Evolutionary conservation across 2,113 vertebrate genomes (phyloP).

Genomic region (Lynx canadensis): DNA sequence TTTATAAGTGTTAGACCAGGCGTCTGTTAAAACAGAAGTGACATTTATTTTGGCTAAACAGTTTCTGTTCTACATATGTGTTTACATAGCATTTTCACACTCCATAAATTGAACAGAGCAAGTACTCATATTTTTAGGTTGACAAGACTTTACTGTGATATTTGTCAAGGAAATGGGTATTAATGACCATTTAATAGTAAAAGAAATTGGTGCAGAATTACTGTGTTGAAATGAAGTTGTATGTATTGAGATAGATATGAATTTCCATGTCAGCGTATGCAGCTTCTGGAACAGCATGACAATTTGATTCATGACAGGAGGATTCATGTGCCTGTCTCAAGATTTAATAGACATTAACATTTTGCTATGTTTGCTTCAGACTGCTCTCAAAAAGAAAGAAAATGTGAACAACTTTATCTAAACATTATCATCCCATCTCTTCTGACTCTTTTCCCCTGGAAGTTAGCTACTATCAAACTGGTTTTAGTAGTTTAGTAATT

Average conservation of each 20-base stretch:
- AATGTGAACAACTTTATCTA: neutral
- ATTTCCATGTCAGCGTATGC: neutral
- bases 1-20: slow-evolving; percentile 75
- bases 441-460: neutral
- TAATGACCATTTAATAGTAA: slow-evolving; percentile 33
- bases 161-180: slow-evolving; percentile 51
- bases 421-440: neutral
- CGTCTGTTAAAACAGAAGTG: slow-evolving; percentile 78
- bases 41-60: slow-evolving; percentile 78
- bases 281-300: neutral
- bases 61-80: slow-evolving; percentile 74
- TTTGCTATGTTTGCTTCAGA: slow-evolving; percentile 34
- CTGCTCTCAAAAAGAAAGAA: neutral
- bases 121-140: slow-evolving; percentile 50
- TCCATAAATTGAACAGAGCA: slow-evolving; percentile 61
- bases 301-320: slow-evolving; percentile 22
- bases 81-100: slow-evolving; percentile 72
- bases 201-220: neutral
- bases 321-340: neutral
- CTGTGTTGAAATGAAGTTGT: slow-evolving; percentile 24
- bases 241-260: neutral
- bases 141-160: slow-evolving; percentile 35
- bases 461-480: neutral
- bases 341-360: neutral
- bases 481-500: neutral